Conservation (phyloP, 1,140 invertebrate genomes). For the Drosophila burlai region DNA sequence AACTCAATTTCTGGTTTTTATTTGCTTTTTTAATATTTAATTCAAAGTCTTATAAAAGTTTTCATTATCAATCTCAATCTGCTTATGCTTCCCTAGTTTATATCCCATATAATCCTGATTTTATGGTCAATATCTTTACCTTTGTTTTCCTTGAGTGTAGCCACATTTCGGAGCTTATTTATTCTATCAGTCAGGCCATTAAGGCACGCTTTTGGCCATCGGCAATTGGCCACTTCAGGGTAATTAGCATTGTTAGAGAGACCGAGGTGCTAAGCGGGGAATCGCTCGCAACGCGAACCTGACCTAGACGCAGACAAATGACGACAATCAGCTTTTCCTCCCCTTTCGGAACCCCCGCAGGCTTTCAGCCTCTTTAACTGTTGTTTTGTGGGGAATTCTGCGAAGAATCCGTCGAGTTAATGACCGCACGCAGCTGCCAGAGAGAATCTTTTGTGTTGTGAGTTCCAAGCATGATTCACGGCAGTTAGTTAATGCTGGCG, state of each 20-base stretch:
- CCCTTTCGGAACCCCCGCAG: background rate
- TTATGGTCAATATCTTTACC: background rate
- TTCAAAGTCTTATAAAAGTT: background rate
- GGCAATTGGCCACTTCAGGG: conserved; percentile 55
- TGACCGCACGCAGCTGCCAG: conserved; percentile 57
- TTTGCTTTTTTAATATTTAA: background rate
- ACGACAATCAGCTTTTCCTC: conserved; percentile 37
- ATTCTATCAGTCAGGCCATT: conserved; percentile 36
- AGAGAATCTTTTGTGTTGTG: conserved; percentile 50
- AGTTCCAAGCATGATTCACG: conserved; percentile 58
- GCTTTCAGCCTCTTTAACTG: conserved; percentile 4
- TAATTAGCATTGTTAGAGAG: conserved; percentile 55
- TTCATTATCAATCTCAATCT: background rate
- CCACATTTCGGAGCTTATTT: background rate
- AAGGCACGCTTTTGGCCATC: conserved; percentile 50
- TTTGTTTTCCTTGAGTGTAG: conserved; percentile 3
- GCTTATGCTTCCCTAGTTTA: background rate
- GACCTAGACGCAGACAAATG: conserved; percentile 66
- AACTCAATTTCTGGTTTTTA: background rate
- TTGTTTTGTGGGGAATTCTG: conserved; percentile 15
- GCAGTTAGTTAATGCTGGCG: conserved; percentile 46
- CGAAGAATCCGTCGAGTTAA: conserved; percentile 61
- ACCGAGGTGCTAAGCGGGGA: conserved; percentile 43
- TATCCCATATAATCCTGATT: background rate
- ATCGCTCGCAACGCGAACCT: conserved; percentile 34